Evolutionary conservation across 2,113 vertebrate genomes (phyloP), one percentile per base, ranked within the genome.

Genomic region (Leptosomus discolor): DNA sequence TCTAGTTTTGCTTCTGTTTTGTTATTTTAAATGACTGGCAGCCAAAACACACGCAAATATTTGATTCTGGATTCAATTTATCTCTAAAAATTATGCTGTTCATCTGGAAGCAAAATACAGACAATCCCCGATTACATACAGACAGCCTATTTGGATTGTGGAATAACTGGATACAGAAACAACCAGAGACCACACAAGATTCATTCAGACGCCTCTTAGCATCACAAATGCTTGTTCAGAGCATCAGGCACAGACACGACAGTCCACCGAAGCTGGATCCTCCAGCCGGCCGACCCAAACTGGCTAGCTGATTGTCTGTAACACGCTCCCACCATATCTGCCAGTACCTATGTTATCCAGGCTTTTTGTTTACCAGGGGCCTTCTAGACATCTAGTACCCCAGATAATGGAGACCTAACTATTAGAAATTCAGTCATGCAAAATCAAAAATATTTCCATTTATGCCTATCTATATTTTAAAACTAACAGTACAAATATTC

Each of bases 311-410:
- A 0, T 41, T 30, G 19, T 3, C 67, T 51, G 15, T 2, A 21
- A 53, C 12, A 0, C 1, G 11, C 9, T 71, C 70, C 46, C 37
- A 37, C 2, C 22, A 15, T 0, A 10, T 6, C 3, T 83, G 43
- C 37, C 70, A 87, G 26, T 8, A 70, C 7, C 8, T 20, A 2
- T 8, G 5, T 36, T 22, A 4, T 7, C 63, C 68, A 63, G 45
- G 45, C 9, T 48, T 83, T 82, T 20, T 73, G 8, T 30, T 82
- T 29, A 29, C 34, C 10, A 58, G 18, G 8, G 9, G 6, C 19
- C 26, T 83, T 46, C 67, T 23, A 73, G 51, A 57, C 30, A 51
- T 11, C 10, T 1, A 68, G 16, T 7, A 65, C 2, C 5, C 15
- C 71, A 74, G 29, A 36, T 20, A 69, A 64, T 0, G 11, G 34